These are phyloP conservation scores for Tenebrosternarchus preto DNA, from an alignment of 2,113 vertebrate species.

Conservation along the genomic window DNA sequence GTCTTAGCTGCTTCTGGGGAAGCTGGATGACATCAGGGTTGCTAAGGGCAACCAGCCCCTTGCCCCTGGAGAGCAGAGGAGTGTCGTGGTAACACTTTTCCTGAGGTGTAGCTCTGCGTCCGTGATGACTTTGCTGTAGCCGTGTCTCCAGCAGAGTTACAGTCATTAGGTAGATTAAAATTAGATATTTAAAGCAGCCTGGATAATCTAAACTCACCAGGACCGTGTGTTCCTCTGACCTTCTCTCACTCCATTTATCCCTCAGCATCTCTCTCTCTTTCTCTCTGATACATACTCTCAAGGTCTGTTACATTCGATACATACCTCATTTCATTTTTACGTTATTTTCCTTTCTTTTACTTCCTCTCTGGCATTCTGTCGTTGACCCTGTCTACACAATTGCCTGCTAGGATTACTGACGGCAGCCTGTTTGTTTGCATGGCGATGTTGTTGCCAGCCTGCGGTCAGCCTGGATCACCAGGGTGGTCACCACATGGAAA, in stretches of 20 bases:
- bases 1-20: too few species aligned
- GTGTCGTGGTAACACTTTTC: too few species aligned
- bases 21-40: too few species aligned
- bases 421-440: not conserved
- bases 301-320: too few species aligned
- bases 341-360: not conserved
- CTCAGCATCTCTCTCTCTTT: not conserved
- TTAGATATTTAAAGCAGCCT: constrained; percentile 27
- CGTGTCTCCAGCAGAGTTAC: not conserved
- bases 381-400: not conserved
- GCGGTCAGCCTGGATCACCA: too few species aligned
- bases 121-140: not conserved
- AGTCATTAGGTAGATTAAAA: not conserved
- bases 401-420: not conserved
- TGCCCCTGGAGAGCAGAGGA: not conserved
- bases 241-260: not conserved
- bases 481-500: too few species aligned
- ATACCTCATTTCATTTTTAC: not conserved
- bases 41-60: not conserved
- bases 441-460: not conserved
- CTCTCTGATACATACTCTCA: not conserved
- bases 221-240: not conserved
- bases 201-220: not conserved
- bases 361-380: not conserved
- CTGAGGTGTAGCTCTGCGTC: not conserved